These are phyloP conservation scores for Carcharodon carcharias DNA, from an alignment of 2,797 vertebrate genomes.

Conservation along the genomic window DNA sequence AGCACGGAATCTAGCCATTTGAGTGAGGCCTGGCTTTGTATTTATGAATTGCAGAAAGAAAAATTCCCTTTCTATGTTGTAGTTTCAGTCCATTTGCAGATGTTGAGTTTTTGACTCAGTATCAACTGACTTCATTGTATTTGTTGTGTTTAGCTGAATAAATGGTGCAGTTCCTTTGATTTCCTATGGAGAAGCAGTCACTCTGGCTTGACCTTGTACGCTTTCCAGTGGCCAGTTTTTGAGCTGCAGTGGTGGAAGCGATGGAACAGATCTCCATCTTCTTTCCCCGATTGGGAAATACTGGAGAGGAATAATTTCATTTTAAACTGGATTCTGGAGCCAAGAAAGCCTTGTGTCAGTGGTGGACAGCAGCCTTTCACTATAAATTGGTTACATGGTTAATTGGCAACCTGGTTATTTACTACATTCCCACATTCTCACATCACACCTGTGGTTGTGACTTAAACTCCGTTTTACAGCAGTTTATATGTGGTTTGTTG, in stretches of 20 bases:
- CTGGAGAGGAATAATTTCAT: background rate
- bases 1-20: background rate
- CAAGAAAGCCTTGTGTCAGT: background rate
- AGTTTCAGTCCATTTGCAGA: background rate
- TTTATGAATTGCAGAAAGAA: background rate
- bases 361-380: background rate
- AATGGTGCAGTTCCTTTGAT: no score
- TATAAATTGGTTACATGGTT: no score
- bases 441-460: background rate
- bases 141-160: no score
- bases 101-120: background rate
- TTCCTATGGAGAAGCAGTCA: no score
- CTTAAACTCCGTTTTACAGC: background rate
- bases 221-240: no score
- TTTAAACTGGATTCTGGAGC: background rate
- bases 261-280: no score
- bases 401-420: background rate
- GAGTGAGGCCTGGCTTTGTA: background rate
- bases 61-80: background rate
- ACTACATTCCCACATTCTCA: background rate
- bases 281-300: background rate
- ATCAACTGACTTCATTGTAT: background rate
- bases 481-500: background rate
- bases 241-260: no score
- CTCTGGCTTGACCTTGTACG: no score